These are phyloP conservation scores for Crax fasciolata DNA, from an alignment of 2,797 vertebrate genomes.

Conservation along the genomic window DNA sequence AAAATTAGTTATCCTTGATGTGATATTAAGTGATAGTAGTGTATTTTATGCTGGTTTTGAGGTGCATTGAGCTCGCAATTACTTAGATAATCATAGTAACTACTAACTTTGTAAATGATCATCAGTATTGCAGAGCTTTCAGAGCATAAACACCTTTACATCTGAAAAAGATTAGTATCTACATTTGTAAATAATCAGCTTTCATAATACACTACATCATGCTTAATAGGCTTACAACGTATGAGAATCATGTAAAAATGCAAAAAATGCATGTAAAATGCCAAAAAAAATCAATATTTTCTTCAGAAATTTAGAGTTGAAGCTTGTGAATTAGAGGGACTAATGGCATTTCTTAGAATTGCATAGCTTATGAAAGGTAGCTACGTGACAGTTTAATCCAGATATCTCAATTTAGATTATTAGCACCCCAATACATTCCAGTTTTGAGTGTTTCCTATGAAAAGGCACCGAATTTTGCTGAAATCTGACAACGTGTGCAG, in stretches of 20 bases:
- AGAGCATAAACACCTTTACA: neutral
- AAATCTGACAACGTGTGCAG: neutral
- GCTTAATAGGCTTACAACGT: neutral
- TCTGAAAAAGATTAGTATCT: neutral
- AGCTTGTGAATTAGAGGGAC: neutral
- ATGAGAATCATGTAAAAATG: neutral
- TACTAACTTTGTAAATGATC: neutral
- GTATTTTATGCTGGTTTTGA: neutral
- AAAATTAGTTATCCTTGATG: neutral
- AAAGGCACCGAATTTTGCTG: neutral
- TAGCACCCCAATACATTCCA: neutral
- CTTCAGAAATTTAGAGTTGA: neutral
- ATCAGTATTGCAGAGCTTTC: neutral
- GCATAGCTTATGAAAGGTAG: neutral
- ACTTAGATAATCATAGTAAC: neutral
- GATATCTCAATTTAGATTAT: neutral
- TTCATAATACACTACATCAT: neutral
- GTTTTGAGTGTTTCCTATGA: neutral
- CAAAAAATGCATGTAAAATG: neutral
- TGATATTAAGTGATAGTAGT: neutral
- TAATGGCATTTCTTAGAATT: neutral
- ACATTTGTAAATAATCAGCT: slow-evolving; percentile 2
- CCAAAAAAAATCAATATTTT: neutral
- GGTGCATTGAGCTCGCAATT: neutral
- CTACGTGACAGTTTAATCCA: neutral